phyloP scores from a whole-genome alignment of 2,113 vertebrate species.

The Neotragus pygmaeus region DNA sequence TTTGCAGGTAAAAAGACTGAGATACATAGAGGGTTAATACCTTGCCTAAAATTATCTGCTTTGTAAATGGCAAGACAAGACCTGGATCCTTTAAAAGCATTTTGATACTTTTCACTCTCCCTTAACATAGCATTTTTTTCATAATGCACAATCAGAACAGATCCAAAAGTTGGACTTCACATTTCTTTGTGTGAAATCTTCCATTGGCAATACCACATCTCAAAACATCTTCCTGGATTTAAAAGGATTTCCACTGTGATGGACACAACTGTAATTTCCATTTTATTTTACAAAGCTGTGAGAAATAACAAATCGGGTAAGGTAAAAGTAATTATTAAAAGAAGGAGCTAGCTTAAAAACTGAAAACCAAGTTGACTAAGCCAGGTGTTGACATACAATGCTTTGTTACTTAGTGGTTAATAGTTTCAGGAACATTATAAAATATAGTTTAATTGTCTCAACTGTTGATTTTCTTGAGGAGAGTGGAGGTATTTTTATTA shows the following conservation, averaged over 20 bases:
- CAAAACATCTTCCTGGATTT: background rate
- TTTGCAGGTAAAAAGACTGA: background rate
- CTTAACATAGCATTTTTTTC: background rate
- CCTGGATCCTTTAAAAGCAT: background rate
- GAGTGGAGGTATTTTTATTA: slow-evolving; percentile 32
- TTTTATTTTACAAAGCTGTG: background rate
- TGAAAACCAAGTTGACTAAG: background rate
- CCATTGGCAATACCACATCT: background rate
- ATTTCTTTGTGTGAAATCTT: background rate
- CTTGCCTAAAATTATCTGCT: background rate
- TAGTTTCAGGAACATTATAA: slow-evolving; percentile 16
- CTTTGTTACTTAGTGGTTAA: background rate
- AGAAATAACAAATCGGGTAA: background rate
- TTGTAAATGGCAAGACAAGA: background rate
- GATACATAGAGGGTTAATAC: background rate
- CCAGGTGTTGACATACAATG: background rate
- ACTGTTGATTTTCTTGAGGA: slow-evolving; percentile 38
- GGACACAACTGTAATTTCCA: background rate
- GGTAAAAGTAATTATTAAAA: slow-evolving; percentile 36
- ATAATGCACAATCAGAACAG: background rate
- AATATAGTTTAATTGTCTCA: slow-evolving; percentile 54
- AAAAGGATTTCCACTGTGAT: background rate
- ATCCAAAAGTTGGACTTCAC: background rate
- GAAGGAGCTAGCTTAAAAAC: background rate
- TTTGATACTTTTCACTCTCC: background rate